Evolutionary conservation across 2,888 invertebrate species (phyloP).

Genomic region (Nephrotoma guestfalica): DNA sequence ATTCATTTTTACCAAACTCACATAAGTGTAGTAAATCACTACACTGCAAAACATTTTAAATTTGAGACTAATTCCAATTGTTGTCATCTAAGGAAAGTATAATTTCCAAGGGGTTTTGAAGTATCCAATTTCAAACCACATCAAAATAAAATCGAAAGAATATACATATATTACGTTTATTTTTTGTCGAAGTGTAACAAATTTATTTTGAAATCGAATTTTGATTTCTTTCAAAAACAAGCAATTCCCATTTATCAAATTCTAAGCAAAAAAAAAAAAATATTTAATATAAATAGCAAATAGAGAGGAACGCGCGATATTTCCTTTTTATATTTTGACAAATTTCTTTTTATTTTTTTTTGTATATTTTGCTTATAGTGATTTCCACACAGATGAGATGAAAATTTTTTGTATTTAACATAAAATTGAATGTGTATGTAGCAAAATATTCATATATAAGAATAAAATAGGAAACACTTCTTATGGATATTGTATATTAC

Average conservation of each 20-base stretch:
- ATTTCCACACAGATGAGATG: not conserved
- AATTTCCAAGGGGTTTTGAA: not conserved
- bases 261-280: not conserved
- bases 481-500: not conserved
- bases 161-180: not conserved
- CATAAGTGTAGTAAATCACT: not conserved
- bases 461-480: not conserved
- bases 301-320: not conserved
- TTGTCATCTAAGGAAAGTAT: not conserved
- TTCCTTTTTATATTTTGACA: conserved; percentile 1
- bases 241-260: conserved; percentile 1
- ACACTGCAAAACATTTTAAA: not conserved
- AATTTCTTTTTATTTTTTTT: not conserved
- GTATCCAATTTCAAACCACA: not conserved
- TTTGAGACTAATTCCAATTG: not conserved
- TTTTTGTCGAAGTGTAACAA: not conserved
- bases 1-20: no score
- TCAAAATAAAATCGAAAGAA: not conserved
- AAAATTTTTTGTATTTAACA: not conserved
- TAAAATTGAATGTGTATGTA: not conserved
- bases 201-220: conserved; percentile 4
- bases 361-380: not conserved
- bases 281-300: not conserved
- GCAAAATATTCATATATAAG: not conserved
- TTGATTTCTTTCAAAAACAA: conserved; percentile 1